Evolutionary conservation across 2,888 invertebrate genomes (phyloP), one percentile per base, ranked within the genome.

Genomic region (Drosophila demipolita): DNA sequence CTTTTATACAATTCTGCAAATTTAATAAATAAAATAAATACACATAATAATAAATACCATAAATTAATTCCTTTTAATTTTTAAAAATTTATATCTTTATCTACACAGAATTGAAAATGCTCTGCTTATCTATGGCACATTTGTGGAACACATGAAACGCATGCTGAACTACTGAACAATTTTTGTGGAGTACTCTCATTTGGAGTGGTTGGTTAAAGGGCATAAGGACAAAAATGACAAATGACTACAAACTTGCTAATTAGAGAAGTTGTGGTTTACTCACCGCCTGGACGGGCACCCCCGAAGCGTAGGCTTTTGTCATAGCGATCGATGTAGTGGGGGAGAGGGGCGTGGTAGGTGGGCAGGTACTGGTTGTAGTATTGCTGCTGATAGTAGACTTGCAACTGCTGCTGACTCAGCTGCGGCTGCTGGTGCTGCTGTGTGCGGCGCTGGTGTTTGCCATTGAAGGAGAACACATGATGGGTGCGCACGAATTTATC

Each of bases 401-500:
- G 89, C 66, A 87, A 76, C 70, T 91, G 85, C 62, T 91, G 85
- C 66, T 89, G 87, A 57, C 76, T 87, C 74, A 90, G 80, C 81
- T 91, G 92, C 20, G 80, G 82, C 68, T 91, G 91, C 26, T 90
- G 91, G 36, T 92, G 92, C 69, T 91, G 92, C 73, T 92, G 93
- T 48, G 90, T 87, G 71, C 92, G 92, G 40, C 92, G 92, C 84
- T 91, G 91, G 69, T 85, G 92, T 71, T 93, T 93, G 36, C 90
- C 90, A 55, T 87, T 91, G 77, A 91, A 87, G 50, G 92, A 90
- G 73, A 87, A 92, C 29, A 90, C 90, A 59, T 93, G 93, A 81
- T 93, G 93, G 38, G 92, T 91, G 72, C 93, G 92, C 50, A 93
- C 91, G 75, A 88, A 90, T 80, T 92, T 93, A 66, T 93, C 93